Evolutionary conservation across 2,888 invertebrate genomes (phyloP).

Genomic region (Temnothorax ravouxi): DNA sequence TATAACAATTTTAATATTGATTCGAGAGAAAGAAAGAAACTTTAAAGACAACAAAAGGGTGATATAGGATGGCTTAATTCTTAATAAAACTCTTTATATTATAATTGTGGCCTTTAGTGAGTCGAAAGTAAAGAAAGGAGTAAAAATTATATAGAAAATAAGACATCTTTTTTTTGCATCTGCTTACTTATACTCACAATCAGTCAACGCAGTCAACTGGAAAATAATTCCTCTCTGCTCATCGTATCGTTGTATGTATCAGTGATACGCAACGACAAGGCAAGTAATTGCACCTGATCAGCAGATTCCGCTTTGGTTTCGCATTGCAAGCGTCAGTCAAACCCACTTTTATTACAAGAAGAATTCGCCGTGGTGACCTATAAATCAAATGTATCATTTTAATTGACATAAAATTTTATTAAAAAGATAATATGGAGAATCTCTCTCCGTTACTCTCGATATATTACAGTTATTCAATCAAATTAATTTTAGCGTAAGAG

Average conservation of each 20-base stretch:
- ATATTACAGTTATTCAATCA: not conserved
- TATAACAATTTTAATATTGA: not conserved
- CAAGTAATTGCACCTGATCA: constrained; percentile 36
- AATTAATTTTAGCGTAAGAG: constrained; percentile 8
- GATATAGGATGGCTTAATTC: not conserved
- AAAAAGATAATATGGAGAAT: not conserved
- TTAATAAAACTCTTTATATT: not conserved
- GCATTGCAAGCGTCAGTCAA: not conserved
- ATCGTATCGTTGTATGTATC: not conserved
- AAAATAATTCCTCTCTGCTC: not conserved
- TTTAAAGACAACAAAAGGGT: not conserved
- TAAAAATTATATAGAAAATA: not conserved
- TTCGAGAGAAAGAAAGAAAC: not conserved
- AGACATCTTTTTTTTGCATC: not conserved
- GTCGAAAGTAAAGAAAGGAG: not conserved
- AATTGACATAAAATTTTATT: not conserved
- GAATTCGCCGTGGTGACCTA: constrained; percentile 26
- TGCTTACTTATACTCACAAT: not conserved
- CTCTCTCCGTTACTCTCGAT: not conserved
- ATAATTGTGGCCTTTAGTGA: not conserved
- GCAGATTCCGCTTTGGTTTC: constrained; percentile 42
- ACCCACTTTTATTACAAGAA: not conserved
- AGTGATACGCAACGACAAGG: not conserved
- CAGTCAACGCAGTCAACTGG: not conserved
- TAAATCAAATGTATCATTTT: constrained; percentile 15